A percentile compares a stretch with the other conserved stretches of the same genome.
Conservation (phyloP, 1,140 invertebrate species). For the Conus betulinus region DNA sequence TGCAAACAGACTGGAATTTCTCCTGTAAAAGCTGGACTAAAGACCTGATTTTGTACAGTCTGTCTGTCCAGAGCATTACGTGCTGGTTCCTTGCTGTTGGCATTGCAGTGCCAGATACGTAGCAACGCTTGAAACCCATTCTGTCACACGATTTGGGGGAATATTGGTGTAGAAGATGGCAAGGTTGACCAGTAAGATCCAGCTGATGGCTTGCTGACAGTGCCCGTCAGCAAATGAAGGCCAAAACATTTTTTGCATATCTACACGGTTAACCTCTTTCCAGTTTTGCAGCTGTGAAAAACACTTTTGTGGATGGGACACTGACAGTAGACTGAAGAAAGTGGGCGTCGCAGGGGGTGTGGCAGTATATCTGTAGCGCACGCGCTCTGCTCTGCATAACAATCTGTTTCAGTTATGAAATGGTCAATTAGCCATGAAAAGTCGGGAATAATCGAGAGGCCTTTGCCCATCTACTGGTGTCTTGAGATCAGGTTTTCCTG, state of each 20-base stretch:
- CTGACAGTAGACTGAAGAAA: too few species aligned
- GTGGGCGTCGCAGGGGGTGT: too few species aligned
- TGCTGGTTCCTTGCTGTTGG: background rate
- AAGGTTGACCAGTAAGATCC: background rate
- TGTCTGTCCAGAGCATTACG: too few species aligned
- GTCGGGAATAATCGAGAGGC: too few species aligned
- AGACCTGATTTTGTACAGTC: slow-evolving; percentile 12
- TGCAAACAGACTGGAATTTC: background rate
- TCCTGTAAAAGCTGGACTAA: background rate
- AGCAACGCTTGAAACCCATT: background rate
- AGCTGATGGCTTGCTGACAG: background rate
- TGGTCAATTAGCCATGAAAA: background rate
- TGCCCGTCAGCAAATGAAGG: background rate
- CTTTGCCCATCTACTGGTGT: too few species aligned
- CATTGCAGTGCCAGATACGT: background rate
- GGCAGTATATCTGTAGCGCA: too few species aligned
- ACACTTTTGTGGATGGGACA: too few species aligned
- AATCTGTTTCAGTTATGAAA: too few species aligned
- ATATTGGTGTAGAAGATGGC: background rate
- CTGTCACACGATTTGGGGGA: background rate
- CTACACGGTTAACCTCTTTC: background rate
- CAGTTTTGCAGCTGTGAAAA: background rate
- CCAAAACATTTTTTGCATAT: slow-evolving; percentile 9
- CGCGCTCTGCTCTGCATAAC: background rate
- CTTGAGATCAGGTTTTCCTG: too few species aligned